Base-by-base conservation (phyloP, 2,797 vertebrate genomes). In the Neosalanx taihuensis region DNA sequence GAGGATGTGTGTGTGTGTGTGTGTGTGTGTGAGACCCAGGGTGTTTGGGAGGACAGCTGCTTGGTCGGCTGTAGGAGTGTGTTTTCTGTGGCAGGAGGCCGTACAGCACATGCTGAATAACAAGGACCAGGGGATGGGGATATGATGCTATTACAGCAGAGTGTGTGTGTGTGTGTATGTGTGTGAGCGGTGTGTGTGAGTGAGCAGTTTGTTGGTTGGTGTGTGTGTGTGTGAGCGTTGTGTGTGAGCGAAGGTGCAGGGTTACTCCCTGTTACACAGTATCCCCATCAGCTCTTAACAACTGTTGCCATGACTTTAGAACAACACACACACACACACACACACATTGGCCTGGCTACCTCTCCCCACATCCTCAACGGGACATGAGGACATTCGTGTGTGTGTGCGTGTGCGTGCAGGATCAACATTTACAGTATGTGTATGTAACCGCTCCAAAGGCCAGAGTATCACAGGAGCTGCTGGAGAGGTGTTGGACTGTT, bases 331-430 rank as follows among this genome's bases (percentile, higher is more conserved):
- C 6, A 31, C 26, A 26, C 26, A 26, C 23, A 33, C 17, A 33
- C 31, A 63, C 18, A 33, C 61, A 7, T 9, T 59, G 17, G 13
- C 51, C 51, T n/a, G 51, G 51, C 51, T 53, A 53, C 13, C 51
- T 53, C 18, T n/a, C 13, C 51, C 18, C 18, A 53, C 18, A n/a
- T 53, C 51, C 13, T 53, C 51, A 53, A 53, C 51, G 51, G 51
- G 51, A 41, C 37, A 41, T 41, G 37, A 41, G 20, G 58, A 60
- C 26, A 4, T 5, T 12, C 26, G 17, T 64, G 31, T 65, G 64
- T 65, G 64, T 65, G 35, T 65, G 64, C 49, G 37, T 66, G 64
- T 66, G 64, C 3, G n/a, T 59, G 58, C 37, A 10, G 1, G 37
- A 41, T 10, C 37, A 41, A 41, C 37, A 41, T 41, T 41, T 41